A percentile compares a stretch with the other conserved stretches of the same genome.
These are phyloP conservation scores for Pluvianellus socialis DNA, from an alignment of 2,113 vertebrate species.

Conservation along the genomic window DNA sequence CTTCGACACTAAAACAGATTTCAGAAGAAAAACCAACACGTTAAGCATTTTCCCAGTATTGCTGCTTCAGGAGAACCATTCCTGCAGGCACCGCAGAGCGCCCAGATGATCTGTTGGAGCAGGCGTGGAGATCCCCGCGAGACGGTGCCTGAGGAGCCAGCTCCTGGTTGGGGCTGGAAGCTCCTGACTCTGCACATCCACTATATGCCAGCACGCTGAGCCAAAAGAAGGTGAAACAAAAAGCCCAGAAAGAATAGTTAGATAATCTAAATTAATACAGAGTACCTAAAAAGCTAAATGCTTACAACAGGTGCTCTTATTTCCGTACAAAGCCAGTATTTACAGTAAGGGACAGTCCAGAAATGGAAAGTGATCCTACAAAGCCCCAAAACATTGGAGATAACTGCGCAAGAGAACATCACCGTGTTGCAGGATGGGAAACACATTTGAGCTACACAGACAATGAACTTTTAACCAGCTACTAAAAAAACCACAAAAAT, in stretches of 20 bases:
- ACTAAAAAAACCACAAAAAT: background rate
- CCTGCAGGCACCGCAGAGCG: background rate
- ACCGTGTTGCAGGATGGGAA: background rate
- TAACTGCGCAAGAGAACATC: background rate
- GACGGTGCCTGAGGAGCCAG: background rate
- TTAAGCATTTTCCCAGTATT: background rate
- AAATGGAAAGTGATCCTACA: background rate
- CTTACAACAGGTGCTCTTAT: background rate
- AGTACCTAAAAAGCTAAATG: background rate
- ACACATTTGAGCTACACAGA: background rate
- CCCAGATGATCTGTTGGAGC: background rate
- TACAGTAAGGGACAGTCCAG: background rate
- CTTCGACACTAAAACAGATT: background rate
- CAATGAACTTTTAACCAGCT: background rate
- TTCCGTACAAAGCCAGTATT: background rate
- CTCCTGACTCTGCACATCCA: background rate
- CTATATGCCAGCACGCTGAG: accelerated
- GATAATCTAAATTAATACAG: background rate
- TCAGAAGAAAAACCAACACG: background rate
- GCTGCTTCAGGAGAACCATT: background rate
- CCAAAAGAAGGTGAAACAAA: background rate
- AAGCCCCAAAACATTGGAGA: background rate
- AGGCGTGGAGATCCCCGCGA: background rate
- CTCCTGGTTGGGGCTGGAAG: background rate
- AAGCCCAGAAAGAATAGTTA: background rate